Base-by-base conservation (phyloP, 2,797 vertebrate genomes). In the Bradypus variegatus region DNA sequence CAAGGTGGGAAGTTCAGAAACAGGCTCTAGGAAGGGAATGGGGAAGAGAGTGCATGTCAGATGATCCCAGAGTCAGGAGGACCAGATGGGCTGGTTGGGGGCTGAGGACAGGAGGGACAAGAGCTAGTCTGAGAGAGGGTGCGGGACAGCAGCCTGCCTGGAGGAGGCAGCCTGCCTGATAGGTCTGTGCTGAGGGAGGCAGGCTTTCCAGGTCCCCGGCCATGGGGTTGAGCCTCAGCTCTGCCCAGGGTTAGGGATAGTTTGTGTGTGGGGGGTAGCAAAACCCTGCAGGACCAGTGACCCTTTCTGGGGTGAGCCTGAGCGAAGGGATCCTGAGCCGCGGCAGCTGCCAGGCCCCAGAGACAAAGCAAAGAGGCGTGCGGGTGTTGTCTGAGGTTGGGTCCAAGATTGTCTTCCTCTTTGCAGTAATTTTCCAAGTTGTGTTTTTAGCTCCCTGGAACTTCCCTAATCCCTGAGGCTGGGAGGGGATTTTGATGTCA, bases 381-480 rank as follows among this genome's bases (percentile, higher is more conserved):
- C 0, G 36, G 92, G 86, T 36, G 31, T 50, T 5, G 23, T 64
- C 76, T 25, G 60, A 55, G 77, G 50, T 8, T 0, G 6, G 8
- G 23, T 77, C 72, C 45, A 65, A 60, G 75, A 2, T 58, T 4
- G 19, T n/a, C 72, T 91, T 69, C 58, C 70, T 88, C 65, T 85
- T 55, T 5, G 10, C 12, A 8, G 85, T 16, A 1, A 50, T 85
- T 94, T 96, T 94, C 95, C 85, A 50, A 83, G 25, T 38, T 23
- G 70, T 60, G 50, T 89, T 92, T 92, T 7, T 31, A 13, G 50
- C 72, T 75, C 82, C 58, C 29, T 95, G 92, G 94, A 93, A 91
- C 72, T 3, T 79, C 58, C 89, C 82, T 81, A 13, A 27, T 83
- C 82, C 86, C 70, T 0, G 1, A 53, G 29, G 89, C 86, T 64